phyloP scores from a whole-genome alignment of 1,140 invertebrate genomes.

The Apis mellifera region DNA sequence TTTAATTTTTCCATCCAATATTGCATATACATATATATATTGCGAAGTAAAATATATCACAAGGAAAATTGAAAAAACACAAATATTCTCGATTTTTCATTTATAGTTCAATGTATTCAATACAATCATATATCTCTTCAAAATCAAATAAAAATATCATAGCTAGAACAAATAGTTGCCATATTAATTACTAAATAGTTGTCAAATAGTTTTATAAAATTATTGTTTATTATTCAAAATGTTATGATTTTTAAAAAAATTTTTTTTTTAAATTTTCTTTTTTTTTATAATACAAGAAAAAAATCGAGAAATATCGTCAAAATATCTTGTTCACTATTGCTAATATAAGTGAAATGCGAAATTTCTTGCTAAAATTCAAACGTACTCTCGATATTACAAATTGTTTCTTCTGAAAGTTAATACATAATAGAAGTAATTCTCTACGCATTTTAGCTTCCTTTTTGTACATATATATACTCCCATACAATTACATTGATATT shows the following conservation, averaged over 20 bases:
- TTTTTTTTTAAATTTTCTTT: neutral
- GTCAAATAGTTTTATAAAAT: too few species aligned
- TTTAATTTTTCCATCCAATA: too few species aligned
- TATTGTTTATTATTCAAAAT: neutral
- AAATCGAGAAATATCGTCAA: conserved; percentile 34
- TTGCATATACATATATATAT: too few species aligned
- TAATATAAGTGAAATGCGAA: conserved; percentile 56
- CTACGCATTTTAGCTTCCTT: conserved; percentile 10
- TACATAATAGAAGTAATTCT: conserved; percentile 39
- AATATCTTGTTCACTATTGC: conserved; percentile 40
- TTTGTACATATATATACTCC: neutral
- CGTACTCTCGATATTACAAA: conserved; percentile 50
- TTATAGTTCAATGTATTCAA: too few species aligned
- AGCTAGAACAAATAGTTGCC: too few species aligned
- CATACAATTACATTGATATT: neutral
- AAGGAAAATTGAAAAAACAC: too few species aligned
- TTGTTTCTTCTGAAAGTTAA: conserved; percentile 49
- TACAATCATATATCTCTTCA: too few species aligned
- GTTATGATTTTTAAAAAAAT: neutral
- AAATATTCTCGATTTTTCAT: too few species aligned
- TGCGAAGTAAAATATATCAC: too few species aligned
- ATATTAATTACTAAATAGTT: too few species aligned
- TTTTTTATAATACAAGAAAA: neutral
- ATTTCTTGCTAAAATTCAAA: conserved; percentile 60
- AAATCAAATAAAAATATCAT: too few species aligned